Percentiles rank a stretch among this genome's conserved stretches.
Evolutionary conservation across 2,797 vertebrate genomes (phyloP).

Genomic region (Diceros bicornis): DNA sequence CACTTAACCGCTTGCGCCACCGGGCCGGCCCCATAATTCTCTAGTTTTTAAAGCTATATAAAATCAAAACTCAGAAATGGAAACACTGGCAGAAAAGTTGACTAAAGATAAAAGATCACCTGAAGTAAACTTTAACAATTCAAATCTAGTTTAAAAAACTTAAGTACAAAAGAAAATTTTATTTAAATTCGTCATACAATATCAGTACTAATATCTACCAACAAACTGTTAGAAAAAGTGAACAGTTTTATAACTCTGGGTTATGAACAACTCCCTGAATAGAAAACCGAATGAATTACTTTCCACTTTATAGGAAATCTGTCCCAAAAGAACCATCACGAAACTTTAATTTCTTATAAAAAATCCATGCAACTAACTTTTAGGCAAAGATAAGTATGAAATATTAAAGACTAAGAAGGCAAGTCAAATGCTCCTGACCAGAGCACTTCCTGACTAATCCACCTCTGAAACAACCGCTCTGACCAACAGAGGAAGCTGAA

Average conservation of each 20-base stretch:
- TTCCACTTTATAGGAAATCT: slow-evolving; percentile 9
- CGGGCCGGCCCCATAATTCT: too few species aligned
- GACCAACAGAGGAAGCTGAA: slow-evolving; percentile 61
- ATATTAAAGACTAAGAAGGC: neutral
- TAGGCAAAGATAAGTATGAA: slow-evolving; percentile 36
- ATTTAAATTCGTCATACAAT: slow-evolving; percentile 38
- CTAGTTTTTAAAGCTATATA: slow-evolving; percentile 26
- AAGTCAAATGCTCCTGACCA: slow-evolving; percentile 77
- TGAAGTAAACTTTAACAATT: slow-evolving; percentile 41
- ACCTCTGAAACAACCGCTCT: slow-evolving; percentile 85
- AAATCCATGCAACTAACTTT: slow-evolving; percentile 45
- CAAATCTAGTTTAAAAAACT: slow-evolving; percentile 63
- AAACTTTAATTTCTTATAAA: slow-evolving; percentile 29
- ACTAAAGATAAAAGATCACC: slow-evolving; percentile 53
- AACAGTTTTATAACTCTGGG: neutral
- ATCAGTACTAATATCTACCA: neutral
- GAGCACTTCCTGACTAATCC: slow-evolving; percentile 80
- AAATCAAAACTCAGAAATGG: slow-evolving; percentile 56
- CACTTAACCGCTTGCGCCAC: too few species aligned
- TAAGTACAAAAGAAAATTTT: neutral
- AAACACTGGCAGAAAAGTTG: slow-evolving; percentile 1
- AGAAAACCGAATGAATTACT: slow-evolving; percentile 25
- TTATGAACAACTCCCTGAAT: slow-evolving; percentile 14
- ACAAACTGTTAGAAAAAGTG: neutral
- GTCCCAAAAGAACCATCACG: neutral